Percentiles rank a stretch among this genome's conserved stretches.
These are phyloP conservation scores for Ferdinandea cuprea DNA, from an alignment of 2,888 invertebrate species.

Conservation along the genomic window DNA sequence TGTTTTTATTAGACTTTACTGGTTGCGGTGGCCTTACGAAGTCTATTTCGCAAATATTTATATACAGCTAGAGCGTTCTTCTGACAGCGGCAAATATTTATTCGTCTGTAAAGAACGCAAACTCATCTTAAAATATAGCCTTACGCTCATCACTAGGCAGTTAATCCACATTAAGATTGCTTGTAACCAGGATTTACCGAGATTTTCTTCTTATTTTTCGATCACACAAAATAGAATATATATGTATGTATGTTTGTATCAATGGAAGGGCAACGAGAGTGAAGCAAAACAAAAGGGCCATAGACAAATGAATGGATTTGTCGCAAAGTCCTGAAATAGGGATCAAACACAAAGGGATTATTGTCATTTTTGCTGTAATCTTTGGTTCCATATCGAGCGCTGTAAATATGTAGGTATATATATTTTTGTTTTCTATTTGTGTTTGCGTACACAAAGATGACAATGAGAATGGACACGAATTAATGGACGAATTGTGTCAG, in stretches of 20 bases:
- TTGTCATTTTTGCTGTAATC: constrained; percentile 46
- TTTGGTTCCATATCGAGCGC: constrained; percentile 3
- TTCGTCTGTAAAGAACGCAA: not conserved
- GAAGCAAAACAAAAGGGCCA: constrained; percentile 23
- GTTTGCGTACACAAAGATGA: not conserved
- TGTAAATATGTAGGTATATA: constrained; percentile 6
- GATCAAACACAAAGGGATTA: constrained; percentile 53
- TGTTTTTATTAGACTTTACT: too few relatives aligned
- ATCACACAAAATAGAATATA: constrained; percentile 5
- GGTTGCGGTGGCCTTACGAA: too few relatives aligned
- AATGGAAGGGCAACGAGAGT: too few relatives aligned
- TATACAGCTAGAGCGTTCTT: not conserved
- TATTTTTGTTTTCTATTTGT: constrained; percentile 1
- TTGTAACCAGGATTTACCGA: constrained; percentile 10
- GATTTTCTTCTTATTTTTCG: constrained; percentile 23
- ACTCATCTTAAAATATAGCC: constrained; percentile 4
- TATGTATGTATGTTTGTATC: too few relatives aligned
- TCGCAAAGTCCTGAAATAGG: constrained; percentile 28
- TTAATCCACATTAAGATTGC: constrained; percentile 37
- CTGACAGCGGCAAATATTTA: constrained; percentile 10
- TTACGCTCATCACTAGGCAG: constrained; percentile 1
- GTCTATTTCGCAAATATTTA: too few relatives aligned
- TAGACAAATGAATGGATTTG: constrained; percentile 47
- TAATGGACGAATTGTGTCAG: constrained; percentile 56
- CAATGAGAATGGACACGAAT: constrained; percentile 28